phyloP scores from a whole-genome alignment of 2,888 invertebrate species.

The Dromius quadrimaculatus region DNA sequence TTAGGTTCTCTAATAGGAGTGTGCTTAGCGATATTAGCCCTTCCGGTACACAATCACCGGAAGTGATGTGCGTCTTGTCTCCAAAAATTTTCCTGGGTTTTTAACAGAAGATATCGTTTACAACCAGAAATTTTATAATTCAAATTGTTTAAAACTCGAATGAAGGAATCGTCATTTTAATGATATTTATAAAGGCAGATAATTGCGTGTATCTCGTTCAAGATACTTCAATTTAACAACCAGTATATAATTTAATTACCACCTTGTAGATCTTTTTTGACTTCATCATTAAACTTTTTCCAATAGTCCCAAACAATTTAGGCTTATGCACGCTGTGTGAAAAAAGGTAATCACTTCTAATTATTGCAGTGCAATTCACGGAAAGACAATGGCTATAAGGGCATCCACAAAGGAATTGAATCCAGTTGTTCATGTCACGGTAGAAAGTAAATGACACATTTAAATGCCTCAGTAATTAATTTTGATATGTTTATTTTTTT shows the following conservation, averaged over 20 bases:
- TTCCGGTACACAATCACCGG: slow-evolving; percentile 27
- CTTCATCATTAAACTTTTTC: slow-evolving; percentile 32
- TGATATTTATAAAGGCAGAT: too few relatives aligned
- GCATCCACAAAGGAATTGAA: slow-evolving; percentile 34
- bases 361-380: slow-evolving; percentile 24
- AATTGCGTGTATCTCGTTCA: too few relatives aligned
- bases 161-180: too few relatives aligned
- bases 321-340: slow-evolving; percentile 12
- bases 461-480: slow-evolving; percentile 23
- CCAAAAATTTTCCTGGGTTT: slow-evolving; percentile 31
- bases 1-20: background rate
- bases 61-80: slow-evolving; percentile 29
- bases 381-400: slow-evolving; percentile 25
- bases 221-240: too few relatives aligned
- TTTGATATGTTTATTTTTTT: slow-evolving; percentile 36
- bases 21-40: background rate
- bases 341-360: slow-evolving; percentile 30
- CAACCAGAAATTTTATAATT: too few relatives aligned
- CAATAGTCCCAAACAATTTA: slow-evolving; percentile 20
- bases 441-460: slow-evolving; percentile 36
- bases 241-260: slow-evolving; percentile 29
- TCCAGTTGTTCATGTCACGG: slow-evolving; percentile 16
- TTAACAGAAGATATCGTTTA: background rate
- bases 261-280: background rate
- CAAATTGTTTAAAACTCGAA: too few relatives aligned